Base-by-base conservation (phyloP, 2,888 invertebrate species). In the Idaea biselata region DNA sequence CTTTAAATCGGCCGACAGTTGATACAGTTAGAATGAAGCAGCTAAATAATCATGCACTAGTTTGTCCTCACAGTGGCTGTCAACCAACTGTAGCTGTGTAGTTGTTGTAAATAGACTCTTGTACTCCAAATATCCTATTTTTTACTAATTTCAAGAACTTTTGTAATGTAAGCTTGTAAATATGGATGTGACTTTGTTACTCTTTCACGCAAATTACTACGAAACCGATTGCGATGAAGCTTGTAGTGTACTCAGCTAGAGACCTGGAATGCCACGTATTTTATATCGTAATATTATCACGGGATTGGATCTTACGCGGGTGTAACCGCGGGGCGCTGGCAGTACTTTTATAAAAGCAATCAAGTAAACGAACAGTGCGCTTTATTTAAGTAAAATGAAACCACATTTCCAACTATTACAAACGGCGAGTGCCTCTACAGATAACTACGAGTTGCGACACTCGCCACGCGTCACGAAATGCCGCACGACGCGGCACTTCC, bases 341-440 rank as follows among this genome's bases (percentile, higher is more conserved):
- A 25, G 25, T 25, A 25, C 25, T 3, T 25, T 25, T 25, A 7
- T 7, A 44, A 44, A 44, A 44, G 44, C 14, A 14, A 44, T 7
- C 44, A 44, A 44, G 44, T 44, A 44, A 44, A 44, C 11, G 8
- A 44, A 14, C 8, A 44, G 44, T 14, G 44, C 0, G 44, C 11
- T 8, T 44, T 44, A 7, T 8, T 44, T 8, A 44, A 44, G 14
- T 55, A 16, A 55, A 55, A 55, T 55, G n/a, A 1, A 55, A 44
- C 33, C 55, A 55, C 55, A 55, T 55, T 55, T 8, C 55, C 18
- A 56, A 56, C 56, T 56, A 56, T 82, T 81, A 80, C 79, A 78
- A 82, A 78, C 78, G 76, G 77, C 78, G 75, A 81, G 75, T 72
- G 77, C 74, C 76, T 76, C 79, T 75, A 74, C 70, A 77, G 74